phyloP scores from a whole-genome alignment of 2,797 vertebrate species.

The Eleutherodactylus coqui region DNA sequence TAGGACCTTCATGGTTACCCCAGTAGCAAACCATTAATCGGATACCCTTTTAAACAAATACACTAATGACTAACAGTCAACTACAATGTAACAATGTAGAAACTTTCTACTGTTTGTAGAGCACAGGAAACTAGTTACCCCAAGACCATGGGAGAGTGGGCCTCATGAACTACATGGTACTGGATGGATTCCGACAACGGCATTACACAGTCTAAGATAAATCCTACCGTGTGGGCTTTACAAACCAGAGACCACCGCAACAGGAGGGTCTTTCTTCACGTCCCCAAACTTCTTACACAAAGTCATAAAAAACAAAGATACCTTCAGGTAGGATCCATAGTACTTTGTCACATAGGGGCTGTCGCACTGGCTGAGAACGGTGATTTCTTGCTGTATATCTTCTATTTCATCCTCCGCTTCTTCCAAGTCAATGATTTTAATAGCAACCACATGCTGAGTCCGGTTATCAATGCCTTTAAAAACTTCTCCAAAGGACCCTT shows the following conservation, averaged over 20 bases:
- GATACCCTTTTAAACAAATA: background rate
- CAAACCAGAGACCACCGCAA: background rate
- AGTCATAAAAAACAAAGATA: conserved; percentile 61
- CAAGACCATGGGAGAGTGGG: background rate
- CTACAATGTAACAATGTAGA: background rate
- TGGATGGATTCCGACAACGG: conserved; percentile 1
- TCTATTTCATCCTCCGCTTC: conserved; percentile 85
- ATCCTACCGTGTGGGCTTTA: background rate
- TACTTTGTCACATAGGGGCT: conserved; percentile 84
- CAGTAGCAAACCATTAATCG: background rate
- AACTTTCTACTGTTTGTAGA: background rate
- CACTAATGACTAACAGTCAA: background rate
- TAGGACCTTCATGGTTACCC: too few species aligned
- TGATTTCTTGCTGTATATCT: conserved; percentile 84
- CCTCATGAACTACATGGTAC: conserved; percentile 13
- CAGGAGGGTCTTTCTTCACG: background rate
- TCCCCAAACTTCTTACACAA: background rate
- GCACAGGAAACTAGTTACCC: background rate
- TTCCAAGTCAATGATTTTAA: conserved; percentile 84
- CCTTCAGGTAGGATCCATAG: conserved; percentile 84
- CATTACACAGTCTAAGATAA: conserved; percentile 2
- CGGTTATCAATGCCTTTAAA: conserved; percentile 84
- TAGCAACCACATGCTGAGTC: conserved; percentile 82
- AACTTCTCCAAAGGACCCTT: conserved; percentile 83
- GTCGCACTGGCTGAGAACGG: conserved; percentile 82